Evolutionary conservation across 2,888 invertebrate species (phyloP), one percentile per base, ranked within the genome.

Genomic region (Endotricha flammealis): DNA sequence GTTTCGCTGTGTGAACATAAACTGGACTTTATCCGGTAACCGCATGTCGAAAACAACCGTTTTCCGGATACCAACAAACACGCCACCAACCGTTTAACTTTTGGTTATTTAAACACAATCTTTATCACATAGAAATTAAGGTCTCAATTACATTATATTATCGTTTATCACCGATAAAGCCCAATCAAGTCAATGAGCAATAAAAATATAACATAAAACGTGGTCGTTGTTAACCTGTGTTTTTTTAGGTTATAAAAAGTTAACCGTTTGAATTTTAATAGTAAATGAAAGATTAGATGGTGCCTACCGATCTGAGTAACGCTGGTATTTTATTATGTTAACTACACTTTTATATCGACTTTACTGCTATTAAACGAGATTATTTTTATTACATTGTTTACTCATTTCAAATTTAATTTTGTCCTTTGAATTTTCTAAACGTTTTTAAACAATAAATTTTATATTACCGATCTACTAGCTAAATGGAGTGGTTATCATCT

Each of bases 21-120:
- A 35, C 48, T 56, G 57, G 61, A 60, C 49, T 49, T 52, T 48
- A 45, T 50, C 57, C 51, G 20, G 54, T 64, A 61, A 58, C 57
- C 50, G 53, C 53, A 55, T 50, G 61, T 58, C 55, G 49, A 57
- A 60, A 51, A 56, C 53, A 53, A 42, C 51, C 27, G 12, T 55
- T 53, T 54, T 53, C 52, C 43, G 53, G 47, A 53, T 57, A 49
- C 50, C 50, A 51, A 40, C 38, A 44, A 55, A 54, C 53, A 56
- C 56, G 56, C 51, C 48, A 34, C 12, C 10, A 8, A 28, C 2
- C 6, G 7, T 17, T 33, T 11, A 27, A 17, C 25, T 3, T 27
- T 24, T 2, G 9, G 17, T 10, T 6, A 2, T 7, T 14, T 7
- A 11, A 16, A 31, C 8, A 17, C 8, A 33, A 14, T 17, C 33